Percentiles rank a stretch among this genome's conserved stretches.
Conservation (phyloP, 2,888 invertebrate species). For the Sesia apiformis region DNA sequence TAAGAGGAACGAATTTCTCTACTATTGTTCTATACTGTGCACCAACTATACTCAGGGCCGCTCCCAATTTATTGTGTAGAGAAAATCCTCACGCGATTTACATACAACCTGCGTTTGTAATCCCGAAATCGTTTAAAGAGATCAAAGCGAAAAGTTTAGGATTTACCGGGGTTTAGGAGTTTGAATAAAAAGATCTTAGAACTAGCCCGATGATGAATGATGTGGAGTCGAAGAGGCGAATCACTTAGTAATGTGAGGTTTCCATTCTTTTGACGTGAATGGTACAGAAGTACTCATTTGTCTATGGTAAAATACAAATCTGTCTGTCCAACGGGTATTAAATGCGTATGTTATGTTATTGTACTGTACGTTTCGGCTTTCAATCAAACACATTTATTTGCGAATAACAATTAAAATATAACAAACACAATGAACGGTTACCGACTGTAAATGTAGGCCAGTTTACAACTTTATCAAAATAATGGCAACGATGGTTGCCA, state of each 20-base stretch:
- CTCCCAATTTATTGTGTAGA: constrained; percentile 25
- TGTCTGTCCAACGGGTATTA: no score
- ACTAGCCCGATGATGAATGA: not conserved
- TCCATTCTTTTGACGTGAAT: not conserved
- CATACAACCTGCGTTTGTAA: constrained; percentile 35
- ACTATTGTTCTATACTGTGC: not conserved
- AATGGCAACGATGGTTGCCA: no score
- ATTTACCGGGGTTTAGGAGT: constrained; percentile 9
- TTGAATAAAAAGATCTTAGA: not conserved
- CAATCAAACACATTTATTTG: no score
- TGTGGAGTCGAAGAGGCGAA: not conserved
- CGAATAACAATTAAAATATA: no score
- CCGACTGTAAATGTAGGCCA: no score
- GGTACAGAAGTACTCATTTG: no score
- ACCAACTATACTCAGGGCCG: constrained; percentile 3
- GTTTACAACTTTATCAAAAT: no score
- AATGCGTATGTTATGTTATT: no score
- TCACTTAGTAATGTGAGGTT: not conserved
- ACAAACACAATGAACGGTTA: no score
- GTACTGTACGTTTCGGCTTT: no score
- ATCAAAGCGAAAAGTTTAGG: constrained; percentile 18
- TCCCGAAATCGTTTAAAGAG: constrained; percentile 20
- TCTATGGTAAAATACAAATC: no score
- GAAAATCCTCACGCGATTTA: constrained; percentile 30
- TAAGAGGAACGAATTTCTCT: not conserved